Evolutionary conservation across 2,888 invertebrate genomes (phyloP).

Genomic region (Pilophorus perplexus): DNA sequence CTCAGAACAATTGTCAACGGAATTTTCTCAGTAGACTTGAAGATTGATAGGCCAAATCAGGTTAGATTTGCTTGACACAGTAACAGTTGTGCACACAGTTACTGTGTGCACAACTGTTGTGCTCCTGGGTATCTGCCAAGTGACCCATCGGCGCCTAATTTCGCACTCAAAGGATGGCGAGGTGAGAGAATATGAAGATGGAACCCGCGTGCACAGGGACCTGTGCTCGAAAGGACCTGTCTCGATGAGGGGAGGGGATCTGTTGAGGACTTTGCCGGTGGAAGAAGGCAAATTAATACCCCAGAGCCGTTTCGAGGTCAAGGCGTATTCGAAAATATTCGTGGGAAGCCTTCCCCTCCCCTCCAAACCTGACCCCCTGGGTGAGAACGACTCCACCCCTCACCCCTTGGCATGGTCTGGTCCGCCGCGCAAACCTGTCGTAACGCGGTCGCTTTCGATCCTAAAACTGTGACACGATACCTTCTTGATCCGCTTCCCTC

Average conservation of each 20-base stretch:
- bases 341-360: conserved; percentile 26
- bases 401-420: neutral
- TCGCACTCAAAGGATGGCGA: neutral
- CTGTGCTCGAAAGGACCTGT: neutral
- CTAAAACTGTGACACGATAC: conserved; percentile 41
- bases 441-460: conserved; percentile 40
- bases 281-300: conserved; percentile 38
- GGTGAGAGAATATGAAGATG: neutral
- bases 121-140: too few species aligned
- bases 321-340: conserved; percentile 40
- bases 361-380: neutral
- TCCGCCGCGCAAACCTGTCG: conserved; percentile 34
- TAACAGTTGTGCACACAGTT: too few species aligned
- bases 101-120: too few species aligned
- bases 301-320: conserved; percentile 38
- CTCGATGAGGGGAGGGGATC: conserved; percentile 9
- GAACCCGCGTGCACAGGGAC: too few species aligned
- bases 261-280: conserved; percentile 15
- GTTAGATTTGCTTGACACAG: too few species aligned
- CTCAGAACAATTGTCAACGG: too few species aligned
- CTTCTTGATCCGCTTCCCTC: conserved; percentile 40
- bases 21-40: too few species aligned
- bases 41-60: too few species aligned
- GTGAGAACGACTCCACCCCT: conserved; percentile 17
- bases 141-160: conserved; percentile 8